Evolutionary conservation across 2,797 vertebrate species (phyloP), one percentile per base, ranked within the genome.

Genomic region (Microctenopoma lineatum): DNA sequence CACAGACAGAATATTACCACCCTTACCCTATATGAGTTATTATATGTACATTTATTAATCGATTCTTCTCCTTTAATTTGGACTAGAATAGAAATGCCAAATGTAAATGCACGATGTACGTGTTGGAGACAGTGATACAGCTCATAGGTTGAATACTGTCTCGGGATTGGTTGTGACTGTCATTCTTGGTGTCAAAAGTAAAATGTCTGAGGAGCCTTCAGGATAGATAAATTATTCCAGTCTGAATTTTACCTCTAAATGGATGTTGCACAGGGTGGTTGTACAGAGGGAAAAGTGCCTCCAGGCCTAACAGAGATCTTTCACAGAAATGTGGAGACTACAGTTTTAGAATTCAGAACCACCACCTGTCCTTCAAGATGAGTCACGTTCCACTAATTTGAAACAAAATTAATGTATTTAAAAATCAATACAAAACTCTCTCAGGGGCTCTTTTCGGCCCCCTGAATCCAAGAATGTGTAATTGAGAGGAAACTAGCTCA

Each of bases 361-460:
- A 65, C 63, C 25, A 18, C 34, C 34, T 45, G 54, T 77, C 83
- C 55, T 52, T 86, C 71, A 66, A 53, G 54, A 72, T 55, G 70
- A 60, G 58, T 63, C 73, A 72, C 63, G 1, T 77, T 79, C 14
- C 36, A 52, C 57, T 86, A 52, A 81, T 82, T 65, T 73, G 45
- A 84, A 83, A 73, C n/a, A 65, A 83, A 79, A 87, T 84, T 13
- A 77, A 87, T 80, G 70, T 70, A 73, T 86, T 83, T 65, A 84
- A 83, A 80, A 90, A 87, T 83, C 78, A 81, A 84, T 84, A 74
- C 59, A 66, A 67, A 89, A 62, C 57, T 70, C 77, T 83, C 67
- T 84, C 68, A 46, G 46, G 77, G 72, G 75, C 44, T 18, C 32
- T 39, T 44, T 61, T 83, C 68, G 64, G 59, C 70, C 51, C 54